Percentiles rank a stretch among this genome's conserved stretches.
These are phyloP conservation scores for Sarcophaga subvicina DNA, from an alignment of 2,888 invertebrate genomes.

Conservation along the genomic window DNA sequence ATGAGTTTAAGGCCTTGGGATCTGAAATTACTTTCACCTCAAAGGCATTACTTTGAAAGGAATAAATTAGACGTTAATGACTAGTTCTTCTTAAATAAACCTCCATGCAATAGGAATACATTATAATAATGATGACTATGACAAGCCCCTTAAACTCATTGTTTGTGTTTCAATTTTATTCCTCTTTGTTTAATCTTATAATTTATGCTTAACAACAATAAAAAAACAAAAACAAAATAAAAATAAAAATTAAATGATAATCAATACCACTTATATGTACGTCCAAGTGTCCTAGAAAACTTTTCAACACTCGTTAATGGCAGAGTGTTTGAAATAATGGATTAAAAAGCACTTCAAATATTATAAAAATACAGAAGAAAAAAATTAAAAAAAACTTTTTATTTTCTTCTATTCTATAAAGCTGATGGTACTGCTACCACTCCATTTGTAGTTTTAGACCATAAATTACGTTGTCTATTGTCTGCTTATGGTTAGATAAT, in stretches of 20 bases:
- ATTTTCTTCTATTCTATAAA: background rate
- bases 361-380: background rate
- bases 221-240: background rate
- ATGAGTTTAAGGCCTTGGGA: too few species aligned
- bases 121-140: too few species aligned
- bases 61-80: too few species aligned
- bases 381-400: background rate
- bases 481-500: slow-evolving; percentile 40
- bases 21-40: too few species aligned
- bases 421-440: background rate
- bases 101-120: too few species aligned
- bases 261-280: slow-evolving; percentile 15
- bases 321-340: background rate
- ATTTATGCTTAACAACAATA: background rate
- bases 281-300: slow-evolving; percentile 16
- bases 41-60: too few species aligned
- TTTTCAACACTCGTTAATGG: background rate
- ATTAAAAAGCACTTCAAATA: background rate
- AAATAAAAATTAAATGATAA: slow-evolving; percentile 2
- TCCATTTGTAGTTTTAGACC: background rate
- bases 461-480: slow-evolving; percentile 21
- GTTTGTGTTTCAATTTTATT: too few species aligned
- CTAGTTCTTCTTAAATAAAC: too few species aligned
- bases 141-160: too few species aligned
- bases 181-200: background rate